These are phyloP conservation scores for Macrobrachium nipponense DNA, from an alignment of 1,140 invertebrate species.

Conservation along the genomic window DNA sequence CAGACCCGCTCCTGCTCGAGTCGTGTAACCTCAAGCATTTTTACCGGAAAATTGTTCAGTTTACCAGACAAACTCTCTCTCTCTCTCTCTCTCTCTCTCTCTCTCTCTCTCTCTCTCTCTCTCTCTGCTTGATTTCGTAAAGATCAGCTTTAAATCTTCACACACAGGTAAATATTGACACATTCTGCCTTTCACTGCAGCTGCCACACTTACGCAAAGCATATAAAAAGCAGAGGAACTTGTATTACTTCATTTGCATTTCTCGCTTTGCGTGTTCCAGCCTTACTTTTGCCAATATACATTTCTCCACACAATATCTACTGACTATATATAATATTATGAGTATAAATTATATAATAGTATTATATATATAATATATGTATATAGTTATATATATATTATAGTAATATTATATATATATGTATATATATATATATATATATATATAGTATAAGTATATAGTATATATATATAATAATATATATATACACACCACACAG, in stretches of 20 bases:
- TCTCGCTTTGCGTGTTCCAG: too few species aligned
- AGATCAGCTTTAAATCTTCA: neutral
- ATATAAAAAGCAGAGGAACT: too few species aligned
- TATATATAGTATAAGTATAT: neutral
- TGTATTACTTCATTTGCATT: too few species aligned
- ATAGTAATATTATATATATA: constrained; percentile 20
- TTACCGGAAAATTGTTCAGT: too few species aligned
- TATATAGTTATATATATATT: constrained; percentile 4
- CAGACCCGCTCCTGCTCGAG: neutral
- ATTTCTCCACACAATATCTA: neutral
- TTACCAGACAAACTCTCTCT: neutral
- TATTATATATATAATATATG: neutral
- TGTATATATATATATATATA: constrained; percentile 5
- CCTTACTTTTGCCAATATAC: neutral
- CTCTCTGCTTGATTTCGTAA: neutral
- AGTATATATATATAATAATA: constrained; percentile 1
- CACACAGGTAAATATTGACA: neutral
- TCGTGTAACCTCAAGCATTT: neutral
- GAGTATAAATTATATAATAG: neutral
- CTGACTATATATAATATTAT: neutral
- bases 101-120: constrained; percentile 24
- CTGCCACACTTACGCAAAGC: neutral
- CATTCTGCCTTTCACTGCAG: neutral
- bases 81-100: constrained; percentile 24
- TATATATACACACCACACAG: neutral